Evolutionary conservation across 2,113 vertebrate genomes (phyloP).

Genomic region (Heloderma charlesbogerti): DNA sequence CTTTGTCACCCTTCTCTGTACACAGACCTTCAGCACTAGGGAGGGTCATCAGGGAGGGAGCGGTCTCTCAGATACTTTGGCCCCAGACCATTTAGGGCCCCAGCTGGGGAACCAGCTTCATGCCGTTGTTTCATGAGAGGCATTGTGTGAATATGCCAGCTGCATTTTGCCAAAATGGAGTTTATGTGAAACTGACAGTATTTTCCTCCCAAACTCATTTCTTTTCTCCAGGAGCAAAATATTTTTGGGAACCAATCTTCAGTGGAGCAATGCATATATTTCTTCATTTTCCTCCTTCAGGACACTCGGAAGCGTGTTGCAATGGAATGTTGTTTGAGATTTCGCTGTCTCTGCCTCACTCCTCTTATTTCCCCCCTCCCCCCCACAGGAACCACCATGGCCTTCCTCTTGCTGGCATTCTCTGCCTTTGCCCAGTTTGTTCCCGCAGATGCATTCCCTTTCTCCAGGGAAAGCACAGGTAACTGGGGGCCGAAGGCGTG

Average conservation of each 20-base stretch:
- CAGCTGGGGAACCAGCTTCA: too few relatives aligned
- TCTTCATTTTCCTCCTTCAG: background rate
- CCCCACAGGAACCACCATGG: slow-evolving; percentile 63
- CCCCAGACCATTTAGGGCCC: too few relatives aligned
- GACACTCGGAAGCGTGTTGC: background rate
- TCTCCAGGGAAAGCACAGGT: slow-evolving; percentile 54
- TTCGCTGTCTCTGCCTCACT: background rate
- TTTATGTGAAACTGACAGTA: background rate
- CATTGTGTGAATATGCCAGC: too few relatives aligned
- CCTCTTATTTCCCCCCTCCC: too few relatives aligned
- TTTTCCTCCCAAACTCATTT: background rate
- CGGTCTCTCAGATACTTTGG: too few relatives aligned
- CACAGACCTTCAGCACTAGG: too few relatives aligned
- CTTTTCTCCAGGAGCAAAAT: background rate
- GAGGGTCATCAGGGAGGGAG: too few relatives aligned
- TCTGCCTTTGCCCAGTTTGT: slow-evolving; percentile 21
- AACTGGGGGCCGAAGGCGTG: background rate
- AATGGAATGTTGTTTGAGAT: background rate
- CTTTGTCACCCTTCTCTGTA: too few relatives aligned
- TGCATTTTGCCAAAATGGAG: too few relatives aligned
- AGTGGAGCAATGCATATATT: background rate
- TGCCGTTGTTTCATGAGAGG: too few relatives aligned
- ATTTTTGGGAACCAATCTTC: background rate
- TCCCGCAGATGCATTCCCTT: background rate
- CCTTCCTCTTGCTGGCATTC: slow-evolving; percentile 37